Base-by-base conservation (phyloP, 30 jellyfish, hydroid and myxozoan genomes). In the Turritopsis dohrnii region DNA sequence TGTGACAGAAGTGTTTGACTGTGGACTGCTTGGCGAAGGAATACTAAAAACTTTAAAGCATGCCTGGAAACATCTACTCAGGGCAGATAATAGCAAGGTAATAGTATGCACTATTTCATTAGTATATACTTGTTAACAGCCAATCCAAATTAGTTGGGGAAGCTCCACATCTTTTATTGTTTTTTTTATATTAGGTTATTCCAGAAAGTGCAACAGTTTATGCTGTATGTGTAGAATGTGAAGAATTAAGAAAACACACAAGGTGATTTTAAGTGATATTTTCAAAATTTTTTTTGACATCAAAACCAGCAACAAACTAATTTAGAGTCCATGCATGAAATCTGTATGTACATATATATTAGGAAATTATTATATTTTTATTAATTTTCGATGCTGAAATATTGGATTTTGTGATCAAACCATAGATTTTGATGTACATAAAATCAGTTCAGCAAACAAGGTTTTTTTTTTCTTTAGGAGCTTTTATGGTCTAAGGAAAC, bases 21-120 rank as follows among this genome's bases (percentile, higher is more conserved):
- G 96, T 93, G 98, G 94, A 21, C 75, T 93, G 52, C 71, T 93
- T 71, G 98, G 98, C 20, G 98, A 93, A 80, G 98, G 98, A 24
- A 93, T 82, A 1, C 66, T 93, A n/a, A 84, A 96, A 52, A 88
- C 96, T 21, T 18, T 93, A 20, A 81, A 71, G 71, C 95, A 93
- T 79, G 98, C 96, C 0, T 85, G 85, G 88, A 41, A 71, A 53
- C 72, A 82, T 28, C 94, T 88, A 53, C 79, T 92, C 75, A 18
- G 1, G 28, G 30, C 1, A 1, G 83, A 80, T 3, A 69, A 23
- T 69, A 27, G 77, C 31, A 69, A 69, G 77, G 77, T n/a, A n/a
- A n/a, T n/a, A n/a, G n/a, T 69, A 21, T 69, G 77, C 77, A 8
- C 28, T 8, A 19, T 69, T 23, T 69, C 31, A 23, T 69, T 8